Percentiles rank a stretch among this genome's conserved stretches.
These are phyloP conservation scores for Agapornis roseicollis DNA, from an alignment of 2,113 vertebrate genomes.

Conservation along the genomic window DNA sequence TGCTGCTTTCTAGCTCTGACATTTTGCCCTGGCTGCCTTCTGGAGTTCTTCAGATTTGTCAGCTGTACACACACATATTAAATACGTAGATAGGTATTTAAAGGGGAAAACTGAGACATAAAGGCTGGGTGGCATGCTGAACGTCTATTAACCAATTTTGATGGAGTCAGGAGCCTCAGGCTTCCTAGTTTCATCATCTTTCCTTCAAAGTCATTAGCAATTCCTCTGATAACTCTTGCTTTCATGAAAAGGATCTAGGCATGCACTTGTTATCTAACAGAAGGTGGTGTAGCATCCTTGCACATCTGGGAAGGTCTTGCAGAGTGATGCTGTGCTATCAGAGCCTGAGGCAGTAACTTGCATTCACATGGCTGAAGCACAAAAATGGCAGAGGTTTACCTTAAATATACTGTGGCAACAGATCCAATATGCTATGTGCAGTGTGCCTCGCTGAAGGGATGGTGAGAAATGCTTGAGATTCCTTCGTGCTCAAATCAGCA, in stretches of 20 bases:
- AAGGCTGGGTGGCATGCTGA: not conserved
- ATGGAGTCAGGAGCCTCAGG: not conserved
- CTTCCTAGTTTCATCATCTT: not conserved
- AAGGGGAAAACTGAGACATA: not conserved
- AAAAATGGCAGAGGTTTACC: not conserved
- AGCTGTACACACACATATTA: not conserved
- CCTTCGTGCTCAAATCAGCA: not conserved
- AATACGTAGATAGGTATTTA: not conserved
- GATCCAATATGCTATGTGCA: not conserved
- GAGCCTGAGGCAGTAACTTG: not conserved
- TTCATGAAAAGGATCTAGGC: not conserved
- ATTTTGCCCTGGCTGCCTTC: not conserved
- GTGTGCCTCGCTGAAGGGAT: not conserved
- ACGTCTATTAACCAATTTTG: not conserved
- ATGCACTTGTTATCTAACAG: not conserved
- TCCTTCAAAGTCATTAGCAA: not conserved
- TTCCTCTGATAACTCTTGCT: not conserved
- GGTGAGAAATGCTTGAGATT: not conserved
- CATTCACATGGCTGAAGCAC: not conserved
- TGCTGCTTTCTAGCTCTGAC: not conserved
- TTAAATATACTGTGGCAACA: not conserved
- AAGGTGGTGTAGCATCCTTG: not conserved
- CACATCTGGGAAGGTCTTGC: not conserved
- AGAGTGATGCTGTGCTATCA: not conserved
- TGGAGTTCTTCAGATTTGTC: not conserved